Conservation (phyloP, 2,113 vertebrate genomes). For the Chaetura pelagica region DNA sequence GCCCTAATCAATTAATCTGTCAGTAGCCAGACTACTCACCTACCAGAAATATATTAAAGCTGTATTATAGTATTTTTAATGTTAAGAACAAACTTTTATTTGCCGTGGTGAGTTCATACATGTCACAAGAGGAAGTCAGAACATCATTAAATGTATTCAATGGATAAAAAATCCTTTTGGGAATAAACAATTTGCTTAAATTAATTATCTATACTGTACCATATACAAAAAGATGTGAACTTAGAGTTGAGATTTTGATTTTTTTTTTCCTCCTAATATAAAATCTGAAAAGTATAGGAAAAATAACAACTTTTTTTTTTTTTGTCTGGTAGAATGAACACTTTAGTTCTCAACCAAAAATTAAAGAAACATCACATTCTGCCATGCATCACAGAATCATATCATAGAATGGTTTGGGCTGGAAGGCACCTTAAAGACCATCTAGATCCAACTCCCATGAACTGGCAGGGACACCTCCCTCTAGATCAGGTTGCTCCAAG, state of each 20-base stretch:
- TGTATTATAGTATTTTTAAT: background rate
- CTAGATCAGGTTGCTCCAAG: too few relatives aligned
- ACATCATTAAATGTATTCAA: background rate
- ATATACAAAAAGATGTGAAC: background rate
- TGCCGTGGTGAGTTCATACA: background rate
- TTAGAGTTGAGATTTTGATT: background rate
- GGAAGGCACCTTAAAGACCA: too few relatives aligned
- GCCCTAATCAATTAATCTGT: background rate
- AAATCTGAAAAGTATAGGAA: background rate
- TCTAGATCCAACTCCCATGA: too few relatives aligned
- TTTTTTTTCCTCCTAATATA: background rate
- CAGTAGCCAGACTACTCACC: background rate
- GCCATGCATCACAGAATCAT: background rate
- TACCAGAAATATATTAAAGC: background rate
- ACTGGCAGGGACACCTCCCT: too few relatives aligned
- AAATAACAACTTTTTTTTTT: background rate
- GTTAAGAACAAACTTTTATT: background rate
- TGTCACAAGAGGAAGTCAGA: background rate
- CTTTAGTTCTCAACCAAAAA: background rate
- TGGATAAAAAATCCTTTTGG: background rate
- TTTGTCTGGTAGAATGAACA: background rate
- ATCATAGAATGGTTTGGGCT: too few relatives aligned
- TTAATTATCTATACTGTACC: background rate
- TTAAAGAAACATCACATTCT: background rate
- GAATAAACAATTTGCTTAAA: background rate